Conservation (phyloP, 2,888 invertebrate species). For the Xestia c-nigrum region DNA sequence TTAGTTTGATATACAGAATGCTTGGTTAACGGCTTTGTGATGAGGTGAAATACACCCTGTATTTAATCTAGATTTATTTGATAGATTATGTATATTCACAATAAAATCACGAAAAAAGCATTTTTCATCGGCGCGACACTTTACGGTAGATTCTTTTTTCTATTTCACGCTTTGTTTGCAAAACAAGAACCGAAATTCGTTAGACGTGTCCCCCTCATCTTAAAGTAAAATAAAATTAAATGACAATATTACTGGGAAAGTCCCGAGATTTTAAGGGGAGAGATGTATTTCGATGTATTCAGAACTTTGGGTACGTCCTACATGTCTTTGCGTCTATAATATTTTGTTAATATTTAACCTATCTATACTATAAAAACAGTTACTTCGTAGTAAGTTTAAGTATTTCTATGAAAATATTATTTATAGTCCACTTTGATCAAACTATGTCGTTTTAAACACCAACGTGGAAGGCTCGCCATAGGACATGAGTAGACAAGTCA, state of each 20-base stretch:
- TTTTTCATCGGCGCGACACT: neutral
- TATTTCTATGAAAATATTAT: slow-evolving; percentile 62
- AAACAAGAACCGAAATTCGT: slow-evolving; percentile 20
- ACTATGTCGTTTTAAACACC: slow-evolving; percentile 63
- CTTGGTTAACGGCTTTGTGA: too few relatives aligned
- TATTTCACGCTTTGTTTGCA: slow-evolving; percentile 31
- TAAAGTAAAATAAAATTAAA: slow-evolving; percentile 10
- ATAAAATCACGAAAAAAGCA: neutral
- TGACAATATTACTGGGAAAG: slow-evolving; percentile 20
- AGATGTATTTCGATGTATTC: neutral
- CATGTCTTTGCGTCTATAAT: neutral
- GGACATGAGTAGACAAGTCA: slow-evolving; percentile 67
- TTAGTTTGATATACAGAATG: too few relatives aligned
- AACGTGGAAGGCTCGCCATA: slow-evolving; percentile 62
- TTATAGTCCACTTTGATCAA: slow-evolving; percentile 59
- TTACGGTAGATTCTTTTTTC: neutral
- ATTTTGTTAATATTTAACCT: slow-evolving; percentile 6
- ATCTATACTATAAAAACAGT: slow-evolving; percentile 24
- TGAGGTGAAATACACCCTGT: too few relatives aligned
- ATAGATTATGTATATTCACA: neutral
- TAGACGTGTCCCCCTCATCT: slow-evolving; percentile 1
- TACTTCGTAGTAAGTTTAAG: slow-evolving; percentile 23
- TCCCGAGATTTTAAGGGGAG: neutral
- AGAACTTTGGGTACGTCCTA: neutral
- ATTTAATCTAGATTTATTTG: neutral